phyloP scores from a whole-genome alignment of 2,888 invertebrate species.

The Phaedon cochleariae region DNA sequence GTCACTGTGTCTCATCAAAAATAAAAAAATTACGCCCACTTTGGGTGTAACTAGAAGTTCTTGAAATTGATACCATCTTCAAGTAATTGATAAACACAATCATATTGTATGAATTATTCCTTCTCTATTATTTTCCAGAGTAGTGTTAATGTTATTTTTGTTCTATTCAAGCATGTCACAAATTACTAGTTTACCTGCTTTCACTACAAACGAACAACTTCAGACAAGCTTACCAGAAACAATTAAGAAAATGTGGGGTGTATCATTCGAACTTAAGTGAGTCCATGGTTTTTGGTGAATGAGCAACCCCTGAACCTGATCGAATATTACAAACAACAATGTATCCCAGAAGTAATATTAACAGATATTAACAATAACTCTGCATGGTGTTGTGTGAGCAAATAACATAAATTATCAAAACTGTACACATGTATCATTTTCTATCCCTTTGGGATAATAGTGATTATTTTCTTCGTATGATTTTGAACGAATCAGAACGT shows the following conservation, averaged over 20 bases:
- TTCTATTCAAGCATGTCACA: constrained; percentile 43
- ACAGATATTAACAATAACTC: background rate
- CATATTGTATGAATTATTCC: too few relatives aligned
- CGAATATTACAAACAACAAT: background rate
- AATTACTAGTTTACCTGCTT: constrained; percentile 46
- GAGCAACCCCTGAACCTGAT: too few relatives aligned
- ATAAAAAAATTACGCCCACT: too few relatives aligned
- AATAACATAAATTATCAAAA: too few relatives aligned
- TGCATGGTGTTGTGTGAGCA: background rate
- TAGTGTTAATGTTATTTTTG: background rate
- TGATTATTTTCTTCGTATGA: too few relatives aligned
- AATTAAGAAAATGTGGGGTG: constrained; percentile 48
- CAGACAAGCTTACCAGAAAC: constrained; percentile 49
- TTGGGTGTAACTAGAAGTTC: too few relatives aligned
- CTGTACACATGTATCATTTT: too few relatives aligned
- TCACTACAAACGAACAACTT: constrained; percentile 48
- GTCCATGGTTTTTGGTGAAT: constrained; percentile 36
- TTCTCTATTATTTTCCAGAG: background rate
- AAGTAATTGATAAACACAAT: too few relatives aligned
- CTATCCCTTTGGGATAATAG: too few relatives aligned
- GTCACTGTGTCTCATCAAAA: too few relatives aligned
- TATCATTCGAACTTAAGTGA: constrained; percentile 49
- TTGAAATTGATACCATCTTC: too few relatives aligned
- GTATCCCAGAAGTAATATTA: background rate
- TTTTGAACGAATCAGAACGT: too few relatives aligned